Conservation (phyloP, 92 coral and sea anemone genomes). For the Bergia sp. region DNA sequence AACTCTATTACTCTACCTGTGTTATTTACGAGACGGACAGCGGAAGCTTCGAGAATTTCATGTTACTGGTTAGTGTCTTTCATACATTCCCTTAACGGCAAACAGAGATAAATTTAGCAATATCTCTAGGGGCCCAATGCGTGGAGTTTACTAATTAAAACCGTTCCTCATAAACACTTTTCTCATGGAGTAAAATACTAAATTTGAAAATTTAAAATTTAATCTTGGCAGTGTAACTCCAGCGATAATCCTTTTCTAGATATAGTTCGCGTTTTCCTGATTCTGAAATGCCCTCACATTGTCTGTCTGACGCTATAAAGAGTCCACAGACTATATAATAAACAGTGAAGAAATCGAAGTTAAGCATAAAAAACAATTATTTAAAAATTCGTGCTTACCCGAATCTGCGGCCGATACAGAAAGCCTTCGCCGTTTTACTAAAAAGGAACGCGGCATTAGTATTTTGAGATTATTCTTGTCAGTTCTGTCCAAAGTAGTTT, state of each 20-base stretch:
- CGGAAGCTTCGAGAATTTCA: slow-evolving; percentile 26
- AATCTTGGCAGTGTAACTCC: neutral
- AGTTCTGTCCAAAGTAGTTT: neutral
- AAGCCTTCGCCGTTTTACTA: slow-evolving; percentile 71
- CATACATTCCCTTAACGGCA: slow-evolving; percentile 24
- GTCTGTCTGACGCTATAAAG: neutral
- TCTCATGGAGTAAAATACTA: slow-evolving; percentile 36
- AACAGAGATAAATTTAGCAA: slow-evolving; percentile 40
- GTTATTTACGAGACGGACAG: neutral
- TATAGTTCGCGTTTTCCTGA: neutral
- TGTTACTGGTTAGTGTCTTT: slow-evolving; percentile 35
- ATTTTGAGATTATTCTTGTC: neutral
- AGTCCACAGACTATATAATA: neutral
- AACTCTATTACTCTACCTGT: neutral
- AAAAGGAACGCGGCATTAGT: slow-evolving; percentile 81
- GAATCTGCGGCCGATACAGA: neutral
- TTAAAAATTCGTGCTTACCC: slow-evolving; percentile 18
- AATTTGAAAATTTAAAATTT: slow-evolving; percentile 25
- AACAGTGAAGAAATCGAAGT: slow-evolving; percentile 34
- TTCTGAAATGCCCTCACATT: slow-evolving; percentile 9
- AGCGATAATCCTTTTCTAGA: neutral
- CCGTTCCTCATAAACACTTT: slow-evolving; percentile 24
- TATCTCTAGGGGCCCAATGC: slow-evolving; percentile 16
- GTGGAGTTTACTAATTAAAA: slow-evolving; percentile 33
- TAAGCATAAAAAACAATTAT: slow-evolving; percentile 15